Evolutionary conservation across 2,888 invertebrate genomes (phyloP).

Genomic region (Aleiodes leptofemur): DNA sequence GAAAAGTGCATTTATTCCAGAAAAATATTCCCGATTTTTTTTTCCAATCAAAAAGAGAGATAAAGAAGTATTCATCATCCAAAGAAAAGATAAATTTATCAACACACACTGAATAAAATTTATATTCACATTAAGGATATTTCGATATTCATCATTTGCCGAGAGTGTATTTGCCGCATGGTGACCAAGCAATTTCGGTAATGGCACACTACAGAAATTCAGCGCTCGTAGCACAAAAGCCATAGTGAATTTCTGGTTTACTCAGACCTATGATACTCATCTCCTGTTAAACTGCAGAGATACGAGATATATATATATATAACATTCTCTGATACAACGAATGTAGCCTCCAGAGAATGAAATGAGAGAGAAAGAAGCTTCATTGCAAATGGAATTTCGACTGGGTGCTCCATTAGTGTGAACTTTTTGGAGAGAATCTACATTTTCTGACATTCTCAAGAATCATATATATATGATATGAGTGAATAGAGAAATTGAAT

Average conservation of each 20-base stretch:
- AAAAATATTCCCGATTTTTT: too few relatives aligned
- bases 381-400: constrained; percentile 26
- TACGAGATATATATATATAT: constrained; percentile 3
- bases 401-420: constrained; percentile 7
- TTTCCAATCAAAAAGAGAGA: too few relatives aligned
- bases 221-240: constrained; percentile 23
- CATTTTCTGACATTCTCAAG: too few relatives aligned
- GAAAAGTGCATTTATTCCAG: too few relatives aligned
- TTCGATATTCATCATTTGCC: not conserved
- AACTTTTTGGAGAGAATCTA: not conserved
- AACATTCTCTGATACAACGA: constrained; percentile 15
- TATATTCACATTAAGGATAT: not conserved
- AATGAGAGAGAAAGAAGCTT: constrained; percentile 5
- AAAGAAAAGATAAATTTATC: too few relatives aligned
- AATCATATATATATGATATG: too few relatives aligned
- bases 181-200: constrained; percentile 39
- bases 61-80: too few relatives aligned
- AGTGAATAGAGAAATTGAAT: too few relatives aligned
- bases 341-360: not conserved
- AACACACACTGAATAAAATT: not conserved
- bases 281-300: not conserved
- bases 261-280: constrained; percentile 12
- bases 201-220: constrained; percentile 35
- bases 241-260: constrained; percentile 35
- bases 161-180: constrained; percentile 13